phyloP scores from a whole-genome alignment of 2,797 vertebrate genomes.

The Chiloscyllium punctatum region DNA sequence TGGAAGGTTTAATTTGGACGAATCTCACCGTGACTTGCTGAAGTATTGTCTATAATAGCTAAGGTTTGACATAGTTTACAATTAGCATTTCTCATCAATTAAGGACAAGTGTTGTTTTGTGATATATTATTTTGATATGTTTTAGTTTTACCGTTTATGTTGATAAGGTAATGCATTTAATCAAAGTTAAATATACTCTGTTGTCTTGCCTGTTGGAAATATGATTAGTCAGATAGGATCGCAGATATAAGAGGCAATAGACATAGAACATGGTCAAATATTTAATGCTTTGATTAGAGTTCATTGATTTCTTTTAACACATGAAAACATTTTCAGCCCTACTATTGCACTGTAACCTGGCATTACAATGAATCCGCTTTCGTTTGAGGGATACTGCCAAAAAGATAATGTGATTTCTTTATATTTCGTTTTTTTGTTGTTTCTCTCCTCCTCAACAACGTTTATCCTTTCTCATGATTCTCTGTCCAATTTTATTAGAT shows the following conservation, averaged over 20 bases:
- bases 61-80: background rate
- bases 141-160: background rate
- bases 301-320: background rate
- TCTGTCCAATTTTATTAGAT: background rate
- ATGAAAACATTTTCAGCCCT: background rate
- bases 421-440: background rate
- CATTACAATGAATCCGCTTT: background rate
- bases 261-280: background rate
- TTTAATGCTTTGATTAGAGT: background rate
- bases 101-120: background rate
- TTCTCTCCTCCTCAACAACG: background rate
- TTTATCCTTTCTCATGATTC: background rate
- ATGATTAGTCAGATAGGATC: background rate
- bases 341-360: background rate
- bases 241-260: background rate
- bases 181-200: background rate
- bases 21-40: background rate
- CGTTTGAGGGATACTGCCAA: background rate
- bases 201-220: background rate
- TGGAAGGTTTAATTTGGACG: background rate
- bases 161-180: background rate
- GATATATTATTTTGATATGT: background rate
- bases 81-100: background rate
- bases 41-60: background rate
- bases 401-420: background rate